These are phyloP conservation scores for Fragariocoptes setiger DNA, from an alignment of 1,140 invertebrate genomes.

Conservation along the genomic window DNA sequence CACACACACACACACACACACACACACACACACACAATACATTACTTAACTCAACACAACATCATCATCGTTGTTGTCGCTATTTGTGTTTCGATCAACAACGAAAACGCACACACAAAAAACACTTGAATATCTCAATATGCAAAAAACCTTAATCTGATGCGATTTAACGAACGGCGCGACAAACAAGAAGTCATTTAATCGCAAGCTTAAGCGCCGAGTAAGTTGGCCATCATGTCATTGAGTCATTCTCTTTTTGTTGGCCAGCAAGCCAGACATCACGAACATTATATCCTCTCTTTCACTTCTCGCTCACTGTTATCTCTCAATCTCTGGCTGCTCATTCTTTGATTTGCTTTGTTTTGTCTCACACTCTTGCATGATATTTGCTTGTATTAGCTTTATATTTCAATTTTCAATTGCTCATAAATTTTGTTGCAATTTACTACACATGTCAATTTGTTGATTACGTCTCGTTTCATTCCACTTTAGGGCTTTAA, in stretches of 20 bases:
- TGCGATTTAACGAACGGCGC: too few relatives aligned
- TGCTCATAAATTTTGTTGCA: background rate
- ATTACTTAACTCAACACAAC: too few relatives aligned
- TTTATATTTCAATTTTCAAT: background rate
- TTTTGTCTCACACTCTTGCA: background rate
- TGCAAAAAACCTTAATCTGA: too few relatives aligned
- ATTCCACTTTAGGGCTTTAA: background rate
- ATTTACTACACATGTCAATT: background rate
- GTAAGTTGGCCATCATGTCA: too few relatives aligned
- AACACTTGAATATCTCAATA: too few relatives aligned
- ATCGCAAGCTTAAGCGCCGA: too few relatives aligned
- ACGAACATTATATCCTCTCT: background rate
- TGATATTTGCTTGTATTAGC: background rate
- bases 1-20: too few relatives aligned
- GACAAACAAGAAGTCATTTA: too few relatives aligned
- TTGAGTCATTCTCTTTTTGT: constrained; percentile 1
- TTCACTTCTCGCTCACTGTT: constrained; percentile 1
- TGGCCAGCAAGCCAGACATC: background rate
- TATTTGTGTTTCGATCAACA: too few relatives aligned
- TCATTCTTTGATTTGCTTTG: constrained; percentile 1
- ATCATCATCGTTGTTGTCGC: too few relatives aligned
- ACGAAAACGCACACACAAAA: too few relatives aligned
- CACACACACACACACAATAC: too few relatives aligned
- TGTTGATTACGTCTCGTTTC: constrained; percentile 1
- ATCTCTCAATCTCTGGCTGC: background rate